Conservation (phyloP, 92 coral and sea anemone genomes). For the Meandrina meandrites region DNA sequence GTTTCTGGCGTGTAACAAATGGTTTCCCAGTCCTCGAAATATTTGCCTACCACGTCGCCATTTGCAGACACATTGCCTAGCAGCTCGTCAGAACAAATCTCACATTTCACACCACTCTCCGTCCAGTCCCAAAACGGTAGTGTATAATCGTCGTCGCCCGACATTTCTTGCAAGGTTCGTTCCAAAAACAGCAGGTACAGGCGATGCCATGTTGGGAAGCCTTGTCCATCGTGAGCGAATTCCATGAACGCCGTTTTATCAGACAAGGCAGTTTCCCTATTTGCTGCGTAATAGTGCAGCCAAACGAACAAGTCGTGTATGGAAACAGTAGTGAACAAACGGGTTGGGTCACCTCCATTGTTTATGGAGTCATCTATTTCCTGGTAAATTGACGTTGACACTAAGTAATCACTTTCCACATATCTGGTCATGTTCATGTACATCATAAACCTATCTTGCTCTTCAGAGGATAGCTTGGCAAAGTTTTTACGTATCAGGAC, state of each 20-base stretch:
- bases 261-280: no score
- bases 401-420: not conserved
- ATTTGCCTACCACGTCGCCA: not conserved
- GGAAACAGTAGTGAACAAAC: not conserved
- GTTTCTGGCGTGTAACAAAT: not conserved
- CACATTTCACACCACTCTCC: not conserved
- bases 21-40: conserved; percentile 4
- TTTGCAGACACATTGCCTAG: not conserved
- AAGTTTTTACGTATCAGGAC: no score
- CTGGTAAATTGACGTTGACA: not conserved
- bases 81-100: conserved; percentile 18
- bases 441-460: conserved; percentile 63
- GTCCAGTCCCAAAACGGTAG: conserved; percentile 64
- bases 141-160: conserved; percentile 20
- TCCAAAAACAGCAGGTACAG: conserved; percentile 59
- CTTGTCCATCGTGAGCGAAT: conserved; percentile 77
- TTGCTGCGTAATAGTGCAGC: conserved; percentile 1
- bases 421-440: conserved; percentile 54
- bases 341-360: not conserved
- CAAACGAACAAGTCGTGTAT: not conserved
- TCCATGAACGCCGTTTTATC: conserved; percentile 15
- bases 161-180: conserved; percentile 48
- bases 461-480: conserved; percentile 35
- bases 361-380: not conserved
- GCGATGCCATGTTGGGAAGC: conserved; percentile 80